Evolutionary conservation across 1,140 invertebrate genomes (phyloP), one percentile per base, ranked within the genome.

Genomic region (Maniola jurtina): DNA sequence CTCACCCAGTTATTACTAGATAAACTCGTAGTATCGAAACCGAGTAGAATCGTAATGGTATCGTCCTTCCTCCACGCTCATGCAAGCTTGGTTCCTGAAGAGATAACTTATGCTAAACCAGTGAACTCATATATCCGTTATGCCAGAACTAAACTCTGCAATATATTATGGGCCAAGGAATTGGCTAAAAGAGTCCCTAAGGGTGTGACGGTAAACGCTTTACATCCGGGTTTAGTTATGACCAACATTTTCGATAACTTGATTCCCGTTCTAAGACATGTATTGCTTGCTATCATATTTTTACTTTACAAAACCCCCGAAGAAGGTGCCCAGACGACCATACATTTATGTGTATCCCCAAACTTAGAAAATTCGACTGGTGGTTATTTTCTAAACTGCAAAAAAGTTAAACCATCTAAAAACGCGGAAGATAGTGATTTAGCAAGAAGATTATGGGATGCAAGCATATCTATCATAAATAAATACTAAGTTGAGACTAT

Each of bases 81-180:
- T 42, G 93, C 92, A 9, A 93, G 92, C 13, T 92, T 96, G 6
- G 83, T 95, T 66, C 91, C 93, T 54, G 80, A 93, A 16, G 93
- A 95, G 72, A 65, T 95, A 5, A 93, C 93, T 2, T 86, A 93
- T 48, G 92, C 33, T 8, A 40, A 57, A 50, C 40, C n/a, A n/a
- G 34, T 92, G 54, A 79, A 77, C 1, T 93, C 93, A 52, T 76
- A 92, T 7, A 65, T 0, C 71, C 57, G 40, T 13, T 96, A 96
- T 79, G 71, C 77, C 2, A 94, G 94, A 68, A 95, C 94, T 67
- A 96, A 96, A 89, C 76, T 96, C 9, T 94, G 93, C 13, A 93
- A 95, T 68, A 80, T 95, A 16, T 77, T 96, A 4, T 96, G 95
- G 80, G 92, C 93, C 0, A 92, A 84, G 61, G 93, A 95, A 69